Base-by-base conservation (phyloP, 2,888 invertebrate species). In the Marasmarcha lunaedactyla region DNA sequence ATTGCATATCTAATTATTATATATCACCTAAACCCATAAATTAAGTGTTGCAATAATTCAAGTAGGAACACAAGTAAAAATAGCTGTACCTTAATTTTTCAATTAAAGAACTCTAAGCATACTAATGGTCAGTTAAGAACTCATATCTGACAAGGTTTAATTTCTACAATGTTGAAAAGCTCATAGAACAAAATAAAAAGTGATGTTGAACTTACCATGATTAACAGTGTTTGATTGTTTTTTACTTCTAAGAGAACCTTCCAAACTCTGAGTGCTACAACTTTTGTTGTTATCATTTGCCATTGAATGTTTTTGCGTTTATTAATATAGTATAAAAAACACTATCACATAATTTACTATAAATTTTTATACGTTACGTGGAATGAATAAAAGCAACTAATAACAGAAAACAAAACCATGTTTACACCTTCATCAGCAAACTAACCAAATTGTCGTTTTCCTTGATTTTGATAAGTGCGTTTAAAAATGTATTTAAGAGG, bases 241-340 rank as follows among this genome's bases (percentile, higher is more conserved):
- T 54, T 68, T 78, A 52, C 52, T 69, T 57, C 70, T 83, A 53
- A 77, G 39, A 44, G 74, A 73, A 54, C 73, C 76, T 57, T 78
- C 73, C 50, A 73, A 76, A 63, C 73, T 78, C 50, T 68, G 71
- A 73, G 69, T 73, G 69, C 63, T 69, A 51, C 67, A 77, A 79
- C 67, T 71, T 76, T 77, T 79, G 56, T 78, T 77, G 71, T 66
- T 77, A 72, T 83, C 83, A 83, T 77, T 81, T 69, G 81, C 81
- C 81, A 83, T 83, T 72, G 78, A 74, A 77, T 69, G 56, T 57
- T 63, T 9, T 48, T 55, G 46, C 41, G 42, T 44, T 37, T 39
- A 14, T n/a, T 30, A 10, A 30, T 11, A 7, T 7, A n/a, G 30
- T 34, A 12, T 3, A 14, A 44, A 30, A 14, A 10, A 9, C 6